Conservation (phyloP, 2,797 vertebrate species). For the Pygocentrus nattereri region DNA sequence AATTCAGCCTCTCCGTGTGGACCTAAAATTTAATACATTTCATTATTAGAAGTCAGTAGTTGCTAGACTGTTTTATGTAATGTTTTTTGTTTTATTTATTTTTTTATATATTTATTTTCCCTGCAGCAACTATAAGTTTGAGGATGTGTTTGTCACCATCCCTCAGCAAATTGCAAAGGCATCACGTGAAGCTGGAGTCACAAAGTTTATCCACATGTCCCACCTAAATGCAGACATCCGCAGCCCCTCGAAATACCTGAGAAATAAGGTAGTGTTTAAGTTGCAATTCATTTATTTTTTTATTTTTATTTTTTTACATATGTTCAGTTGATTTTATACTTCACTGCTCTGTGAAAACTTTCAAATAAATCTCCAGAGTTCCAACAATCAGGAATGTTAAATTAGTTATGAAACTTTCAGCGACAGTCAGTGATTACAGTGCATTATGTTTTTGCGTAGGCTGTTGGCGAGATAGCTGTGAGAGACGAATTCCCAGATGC, state of each 20-base stretch:
- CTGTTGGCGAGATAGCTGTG: slow-evolving; percentile 89
- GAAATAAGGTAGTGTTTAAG: slow-evolving; percentile 87
- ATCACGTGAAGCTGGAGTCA: slow-evolving; percentile 86
- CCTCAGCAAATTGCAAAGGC: slow-evolving; percentile 86
- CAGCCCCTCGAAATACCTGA: slow-evolving; percentile 92
- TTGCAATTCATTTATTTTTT: background rate
- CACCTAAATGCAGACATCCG: slow-evolving; percentile 93
- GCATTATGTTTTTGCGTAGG: slow-evolving; percentile 76
- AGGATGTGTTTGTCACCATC: slow-evolving; percentile 89
- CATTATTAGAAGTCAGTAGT: background rate
- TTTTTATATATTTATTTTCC: slow-evolving; percentile 46
- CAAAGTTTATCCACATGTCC: slow-evolving; percentile 91
- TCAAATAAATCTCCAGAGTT: no score
- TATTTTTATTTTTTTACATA: no score
- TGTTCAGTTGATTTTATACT: no score
- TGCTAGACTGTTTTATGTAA: no score
- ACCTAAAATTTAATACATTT: background rate
- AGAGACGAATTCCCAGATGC: slow-evolving; percentile 92
- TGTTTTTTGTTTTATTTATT: slow-evolving; percentile 40
- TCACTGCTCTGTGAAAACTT: no score
- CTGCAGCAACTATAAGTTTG: slow-evolving; percentile 88
- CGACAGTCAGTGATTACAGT: background rate
- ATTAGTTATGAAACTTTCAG: background rate
- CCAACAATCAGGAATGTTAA: no score
- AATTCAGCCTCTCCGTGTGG: background rate